A percentile compares a stretch with the other conserved stretches of the same genome.
These are phyloP conservation scores for Macrophya annulata DNA, from an alignment of 2,888 invertebrate genomes.

Conservation along the genomic window DNA sequence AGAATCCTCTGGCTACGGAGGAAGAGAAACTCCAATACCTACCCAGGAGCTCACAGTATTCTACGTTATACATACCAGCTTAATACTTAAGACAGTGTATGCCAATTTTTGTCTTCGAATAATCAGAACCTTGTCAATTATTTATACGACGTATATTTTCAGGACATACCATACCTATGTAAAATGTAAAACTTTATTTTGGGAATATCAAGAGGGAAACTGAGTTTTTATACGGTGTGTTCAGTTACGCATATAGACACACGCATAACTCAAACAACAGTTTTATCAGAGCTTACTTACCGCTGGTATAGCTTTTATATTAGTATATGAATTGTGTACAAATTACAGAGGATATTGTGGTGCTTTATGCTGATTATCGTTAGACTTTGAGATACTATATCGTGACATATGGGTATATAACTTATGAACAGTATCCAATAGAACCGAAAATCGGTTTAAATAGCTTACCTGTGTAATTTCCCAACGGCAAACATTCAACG, in stretches of 20 bases:
- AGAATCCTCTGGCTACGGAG: constrained; percentile 24
- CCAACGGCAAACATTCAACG: constrained; percentile 41
- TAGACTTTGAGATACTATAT: neutral
- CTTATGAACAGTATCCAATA: constrained; percentile 7
- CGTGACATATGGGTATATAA: neutral
- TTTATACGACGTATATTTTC: neutral
- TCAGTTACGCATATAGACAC: neutral
- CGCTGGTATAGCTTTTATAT: neutral
- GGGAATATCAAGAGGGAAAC: neutral
- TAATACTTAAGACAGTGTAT: neutral
- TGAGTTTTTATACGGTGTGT: neutral
- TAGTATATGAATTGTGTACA: neutral
- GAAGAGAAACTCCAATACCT: neutral
- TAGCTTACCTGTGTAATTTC: constrained; percentile 26
- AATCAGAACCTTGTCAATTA: neutral
- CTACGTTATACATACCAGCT: neutral
- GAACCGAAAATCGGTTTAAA: constrained; percentile 29
- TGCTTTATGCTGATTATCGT: neutral
- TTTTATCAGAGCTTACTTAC: neutral
- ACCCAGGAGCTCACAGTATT: neutral
- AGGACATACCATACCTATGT: neutral
- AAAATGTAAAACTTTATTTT: neutral
- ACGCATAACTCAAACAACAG: neutral
- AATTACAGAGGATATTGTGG: neutral
- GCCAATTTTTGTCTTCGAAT: neutral